A percentile compares a stretch with the other conserved stretches of the same genome.
Evolutionary conservation across 1,140 invertebrate genomes (phyloP).

Genomic region (Drosophila ercepeae): DNA sequence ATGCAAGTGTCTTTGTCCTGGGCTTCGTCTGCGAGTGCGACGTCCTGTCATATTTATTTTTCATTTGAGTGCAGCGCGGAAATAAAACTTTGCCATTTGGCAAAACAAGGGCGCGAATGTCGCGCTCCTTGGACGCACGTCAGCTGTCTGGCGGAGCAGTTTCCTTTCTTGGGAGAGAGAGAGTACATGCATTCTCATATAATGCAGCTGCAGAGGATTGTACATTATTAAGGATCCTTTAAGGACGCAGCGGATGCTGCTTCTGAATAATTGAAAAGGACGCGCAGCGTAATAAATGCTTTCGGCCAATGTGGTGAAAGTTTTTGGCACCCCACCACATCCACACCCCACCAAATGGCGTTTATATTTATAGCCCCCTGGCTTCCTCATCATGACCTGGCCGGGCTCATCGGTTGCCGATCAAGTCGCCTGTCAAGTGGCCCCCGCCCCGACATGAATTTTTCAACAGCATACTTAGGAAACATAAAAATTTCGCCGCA

Average conservation of each 20-base stretch:
- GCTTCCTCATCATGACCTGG: background rate
- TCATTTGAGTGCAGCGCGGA: constrained; percentile 77
- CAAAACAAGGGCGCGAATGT: constrained; percentile 78
- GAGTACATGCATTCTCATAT: constrained; percentile 79
- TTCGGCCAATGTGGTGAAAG: constrained; percentile 74
- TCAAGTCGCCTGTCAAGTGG: constrained; percentile 50
- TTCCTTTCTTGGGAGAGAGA: constrained; percentile 58
- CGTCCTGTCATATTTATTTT: constrained; percentile 82
- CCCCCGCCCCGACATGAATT: constrained; percentile 45
- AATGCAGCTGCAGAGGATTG: constrained; percentile 63
- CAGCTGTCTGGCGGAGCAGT: constrained; percentile 70
- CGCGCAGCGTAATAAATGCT: constrained; percentile 81
- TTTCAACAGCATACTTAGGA: constrained; percentile 47
- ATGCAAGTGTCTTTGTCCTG: constrained; percentile 77
- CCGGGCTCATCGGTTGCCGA: constrained; percentile 52
- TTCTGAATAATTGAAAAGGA: constrained; percentile 80
- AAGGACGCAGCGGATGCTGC: constrained; percentile 57
- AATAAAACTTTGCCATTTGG: constrained; percentile 82
- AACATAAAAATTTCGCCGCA: constrained; percentile 49
- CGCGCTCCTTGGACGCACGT: constrained; percentile 72
- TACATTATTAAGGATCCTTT: constrained; percentile 77
- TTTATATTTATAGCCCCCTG: constrained; percentile 56
- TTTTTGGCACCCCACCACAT: constrained; percentile 49
- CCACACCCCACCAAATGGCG: background rate
- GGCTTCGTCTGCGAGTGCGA: constrained; percentile 30